Base-by-base conservation (phyloP, 2,888 invertebrate genomes). In the Beris morrisii region DNA sequence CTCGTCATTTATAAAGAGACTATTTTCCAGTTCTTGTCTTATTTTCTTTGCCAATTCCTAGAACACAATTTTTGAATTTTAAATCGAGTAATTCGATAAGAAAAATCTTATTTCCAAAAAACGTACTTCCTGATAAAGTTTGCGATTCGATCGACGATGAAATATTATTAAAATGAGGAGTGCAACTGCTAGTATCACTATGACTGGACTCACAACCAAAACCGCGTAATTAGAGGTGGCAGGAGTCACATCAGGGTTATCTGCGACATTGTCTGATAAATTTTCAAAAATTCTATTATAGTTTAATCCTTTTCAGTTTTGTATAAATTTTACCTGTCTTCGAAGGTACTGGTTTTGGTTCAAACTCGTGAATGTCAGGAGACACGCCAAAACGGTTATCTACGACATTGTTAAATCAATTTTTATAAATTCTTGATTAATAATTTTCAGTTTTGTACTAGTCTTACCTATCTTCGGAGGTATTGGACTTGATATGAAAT, bases 1-100 rank as follows among this genome's bases (percentile, higher is more conserved):
- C 58, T 84, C 82, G 76, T 89, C 89, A 32, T 83, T 80, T 44
- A 76, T 71, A 48, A 72, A 73, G 44, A 74, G 61, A 68, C 74
- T 71, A 53, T 73, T 71, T 63, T 74, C 72, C 31, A 70, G 67
- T 64, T 75, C 74, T 63, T 69, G 74, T 64, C 71, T 74, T 0
- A 78, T 74, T 71, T 83, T 83, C 70, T 81, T 76, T 66, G 82
- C 81, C 50, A 80, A 71, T 46, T 77, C 79, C 82, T 82, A 70
- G 56, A 13, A 46, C 59, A 58, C 50, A 5, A 50, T 46, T 66
- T 58, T 38, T 48, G 15, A 50, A 13, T 15, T n/a, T 50, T 13
- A 13, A n/a, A n/a, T 13, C 15, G 2, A 9, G 2, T 2, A n/a
- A 9, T 2, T 9, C 7, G 1, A 13, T 13, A 22, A 22, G 7